phyloP scores from a whole-genome alignment of 2,113 vertebrate genomes.

The Callipepla squamata region DNA sequence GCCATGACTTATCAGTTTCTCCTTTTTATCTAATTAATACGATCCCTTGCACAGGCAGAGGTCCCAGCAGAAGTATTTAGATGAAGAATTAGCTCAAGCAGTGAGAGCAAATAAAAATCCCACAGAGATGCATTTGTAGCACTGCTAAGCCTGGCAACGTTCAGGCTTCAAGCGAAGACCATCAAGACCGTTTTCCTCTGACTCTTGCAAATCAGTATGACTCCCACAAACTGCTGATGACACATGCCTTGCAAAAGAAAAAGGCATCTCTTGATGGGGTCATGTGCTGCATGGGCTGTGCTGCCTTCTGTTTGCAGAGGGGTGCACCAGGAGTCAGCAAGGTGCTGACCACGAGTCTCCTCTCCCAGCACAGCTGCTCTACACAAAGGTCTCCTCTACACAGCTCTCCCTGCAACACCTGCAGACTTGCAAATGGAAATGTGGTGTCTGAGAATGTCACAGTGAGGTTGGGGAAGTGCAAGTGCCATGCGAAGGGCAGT shows the following conservation, averaged over 20 bases:
- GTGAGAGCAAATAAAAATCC: background rate
- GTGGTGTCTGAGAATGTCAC: background rate
- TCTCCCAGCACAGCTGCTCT: background rate
- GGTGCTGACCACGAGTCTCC: background rate
- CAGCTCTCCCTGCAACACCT: background rate
- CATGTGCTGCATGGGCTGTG: accelerated
- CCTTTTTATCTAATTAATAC: background rate
- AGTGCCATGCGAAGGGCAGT: background rate
- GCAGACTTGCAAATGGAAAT: background rate
- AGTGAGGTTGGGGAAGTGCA: accelerated
- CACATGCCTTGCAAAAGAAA: background rate
- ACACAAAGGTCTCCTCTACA: accelerated
- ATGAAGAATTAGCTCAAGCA: background rate
- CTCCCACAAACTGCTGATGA: background rate
- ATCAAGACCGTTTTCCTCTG: background rate
- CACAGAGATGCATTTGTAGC: background rate
- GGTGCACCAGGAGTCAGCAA: accelerated
- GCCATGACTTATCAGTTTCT: background rate
- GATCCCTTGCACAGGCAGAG: background rate
- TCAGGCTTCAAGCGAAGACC: background rate
- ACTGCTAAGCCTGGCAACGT: background rate
- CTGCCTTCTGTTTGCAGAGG: background rate
- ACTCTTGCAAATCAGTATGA: background rate
- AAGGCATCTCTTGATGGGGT: background rate
- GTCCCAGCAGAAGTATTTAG: background rate